phyloP scores from a whole-genome alignment of 2,888 invertebrate species.

The Noctua pronuba region DNA sequence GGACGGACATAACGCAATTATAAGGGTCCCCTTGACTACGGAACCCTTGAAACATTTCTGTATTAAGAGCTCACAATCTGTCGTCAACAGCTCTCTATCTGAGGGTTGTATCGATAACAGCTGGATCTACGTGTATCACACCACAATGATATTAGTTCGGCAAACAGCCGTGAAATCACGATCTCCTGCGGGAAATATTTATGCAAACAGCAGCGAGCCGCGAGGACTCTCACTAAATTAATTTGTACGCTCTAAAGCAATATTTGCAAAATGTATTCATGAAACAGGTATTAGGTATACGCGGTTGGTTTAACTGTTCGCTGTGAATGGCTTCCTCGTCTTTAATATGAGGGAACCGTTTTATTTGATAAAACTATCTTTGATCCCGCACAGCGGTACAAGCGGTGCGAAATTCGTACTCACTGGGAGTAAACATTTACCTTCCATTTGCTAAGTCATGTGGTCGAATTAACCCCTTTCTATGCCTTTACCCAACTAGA shows the following conservation, averaged over 20 bases:
- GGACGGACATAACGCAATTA: conserved; percentile 31
- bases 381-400: not conserved
- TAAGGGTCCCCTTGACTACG: conserved; percentile 19
- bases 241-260: conserved; percentile 55
- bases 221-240: conserved; percentile 53
- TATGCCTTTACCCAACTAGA: not conserved
- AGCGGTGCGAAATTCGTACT: not conserved
- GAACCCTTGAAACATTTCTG: conserved; percentile 11
- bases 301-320: conserved; percentile 32
- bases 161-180: conserved; percentile 42
- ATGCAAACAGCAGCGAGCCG: conserved; percentile 45
- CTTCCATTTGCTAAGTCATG: conserved; percentile 4
- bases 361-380: conserved; percentile 35
- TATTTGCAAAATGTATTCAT: conserved; percentile 57
- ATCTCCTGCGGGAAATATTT: conserved; percentile 46
- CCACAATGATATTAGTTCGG: conserved; percentile 49
- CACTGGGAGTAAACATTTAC: conserved; percentile 3
- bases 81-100: conserved; percentile 21
- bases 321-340: conserved; percentile 21
- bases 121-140: conserved; percentile 28
- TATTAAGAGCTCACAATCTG: conserved; percentile 36
- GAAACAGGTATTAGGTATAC: conserved; percentile 42
- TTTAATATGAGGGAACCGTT: conserved; percentile 14
- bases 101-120: conserved; percentile 44
- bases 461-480: not conserved